phyloP scores from a whole-genome alignment of 2,797 vertebrate genomes.

The Sebastes trivittatus region DNA sequence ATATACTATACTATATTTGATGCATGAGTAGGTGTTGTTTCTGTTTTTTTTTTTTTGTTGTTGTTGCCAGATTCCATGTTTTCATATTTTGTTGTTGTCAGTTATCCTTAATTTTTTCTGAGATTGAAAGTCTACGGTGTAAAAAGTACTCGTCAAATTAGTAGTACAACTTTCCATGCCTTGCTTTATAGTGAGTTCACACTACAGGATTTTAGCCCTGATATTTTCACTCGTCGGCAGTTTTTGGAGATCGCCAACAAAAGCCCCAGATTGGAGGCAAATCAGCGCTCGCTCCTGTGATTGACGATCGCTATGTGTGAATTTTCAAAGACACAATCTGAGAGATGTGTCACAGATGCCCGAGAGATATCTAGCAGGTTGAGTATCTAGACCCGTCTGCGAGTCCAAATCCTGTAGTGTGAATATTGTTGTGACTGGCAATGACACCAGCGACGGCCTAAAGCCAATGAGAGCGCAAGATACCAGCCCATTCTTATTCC shows the following conservation, averaged over 20 bases:
- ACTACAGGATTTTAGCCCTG: neutral
- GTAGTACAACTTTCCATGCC: constrained; percentile 22
- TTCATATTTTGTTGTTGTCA: neutral
- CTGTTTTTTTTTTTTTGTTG: too few relatives aligned
- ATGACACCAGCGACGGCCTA: neutral
- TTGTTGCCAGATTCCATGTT: neutral
- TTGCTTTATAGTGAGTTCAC: neutral
- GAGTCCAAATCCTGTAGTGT: neutral
- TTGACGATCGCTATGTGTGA: too few relatives aligned
- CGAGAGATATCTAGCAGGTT: neutral
- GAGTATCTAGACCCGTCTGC: neutral
- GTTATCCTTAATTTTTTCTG: neutral
- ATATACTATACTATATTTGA: neutral
- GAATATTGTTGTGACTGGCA: neutral
- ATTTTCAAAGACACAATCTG: too few relatives aligned
- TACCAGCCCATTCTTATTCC: too few relatives aligned
- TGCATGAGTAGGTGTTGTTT: neutral
- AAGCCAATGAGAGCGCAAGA: neutral
- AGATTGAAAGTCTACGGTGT: constrained; percentile 20
- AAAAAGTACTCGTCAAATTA: constrained; percentile 58
- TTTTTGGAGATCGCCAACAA: neutral
- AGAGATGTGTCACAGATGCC: too few relatives aligned
- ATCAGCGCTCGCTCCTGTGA: neutral
- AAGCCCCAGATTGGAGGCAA: neutral
- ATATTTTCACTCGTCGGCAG: neutral